Conservation (phyloP, 2,113 vertebrate species). For the Arvicanthis niloticus region DNA sequence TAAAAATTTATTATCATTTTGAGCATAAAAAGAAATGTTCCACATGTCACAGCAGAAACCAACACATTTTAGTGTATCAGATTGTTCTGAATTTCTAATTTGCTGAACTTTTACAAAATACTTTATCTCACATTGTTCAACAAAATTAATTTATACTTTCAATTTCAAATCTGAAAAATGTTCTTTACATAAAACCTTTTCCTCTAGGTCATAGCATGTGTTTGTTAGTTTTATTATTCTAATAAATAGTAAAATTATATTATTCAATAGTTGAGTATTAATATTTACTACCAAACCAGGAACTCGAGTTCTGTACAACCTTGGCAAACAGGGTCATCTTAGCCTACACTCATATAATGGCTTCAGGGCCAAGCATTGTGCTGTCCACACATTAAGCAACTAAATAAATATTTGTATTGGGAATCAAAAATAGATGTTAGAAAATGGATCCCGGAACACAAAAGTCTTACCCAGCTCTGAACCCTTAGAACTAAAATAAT, state of each 20-base stretch:
- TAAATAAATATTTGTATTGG: neutral
- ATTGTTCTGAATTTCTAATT: slow-evolving; percentile 13
- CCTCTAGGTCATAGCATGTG: neutral
- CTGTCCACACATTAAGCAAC: neutral
- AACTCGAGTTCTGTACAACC: neutral
- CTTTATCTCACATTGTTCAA: neutral
- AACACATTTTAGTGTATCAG: neutral
- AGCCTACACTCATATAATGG: neutral
- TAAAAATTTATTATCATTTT: slow-evolving; percentile 10
- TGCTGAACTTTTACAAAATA: slow-evolving; percentile 36
- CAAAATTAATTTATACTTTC: slow-evolving; percentile 16
- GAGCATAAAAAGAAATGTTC: neutral
- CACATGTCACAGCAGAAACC: neutral
- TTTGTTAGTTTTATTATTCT: neutral
- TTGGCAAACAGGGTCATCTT: neutral
- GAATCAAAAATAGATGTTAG: neutral
- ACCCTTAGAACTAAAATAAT: neutral
- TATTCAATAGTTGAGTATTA: neutral
- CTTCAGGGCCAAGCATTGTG: neutral
- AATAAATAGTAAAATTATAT: slow-evolving; percentile 23
- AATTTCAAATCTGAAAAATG: neutral
- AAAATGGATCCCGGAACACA: neutral
- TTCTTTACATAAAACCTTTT: neutral
- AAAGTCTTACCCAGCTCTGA: neutral
- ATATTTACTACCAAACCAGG: slow-evolving; percentile 40